Base-by-base conservation (phyloP, 35 echinoderm and acorn worm species). In the Heliocidaris erythrogramma region DNA sequence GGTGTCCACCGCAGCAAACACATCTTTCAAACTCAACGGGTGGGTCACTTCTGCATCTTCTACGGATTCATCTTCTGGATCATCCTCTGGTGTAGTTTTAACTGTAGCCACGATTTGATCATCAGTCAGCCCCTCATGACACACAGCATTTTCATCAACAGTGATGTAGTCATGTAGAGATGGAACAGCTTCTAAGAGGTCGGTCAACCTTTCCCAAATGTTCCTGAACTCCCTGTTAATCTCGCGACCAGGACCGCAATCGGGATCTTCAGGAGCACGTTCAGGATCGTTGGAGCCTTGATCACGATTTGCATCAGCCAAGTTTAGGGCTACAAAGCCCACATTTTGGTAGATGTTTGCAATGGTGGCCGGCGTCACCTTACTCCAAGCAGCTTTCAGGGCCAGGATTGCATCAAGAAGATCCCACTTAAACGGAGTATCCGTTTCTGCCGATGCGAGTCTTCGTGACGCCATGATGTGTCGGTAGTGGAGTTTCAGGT, bases 391-490 rank as follows among this genome's bases (percentile, higher is more conserved):
- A 92, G 48, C 65, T 32, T 95, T 95, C 9, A 95, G n/a, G 8
- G 94, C 88, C 7, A 92, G 32, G 32, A 95, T 56, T 91, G 94
- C 94, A 61, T 95, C 94, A 18, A 95, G 49, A 29, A 95, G 69
- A 29, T 92, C 47, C 94, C 94, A 95, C 65, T 95, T 60, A 47
- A 95, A 95, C 27, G 56, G 52, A 14, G 14, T 24, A 49, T 95
- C 48, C 24, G 13, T 49, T 61, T 91, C 86, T 4, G 52, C 88
- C 17, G 85, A 85, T 9, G 35, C 86, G 10, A 95, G 69, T 13
- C 94, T 16, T 2, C 89, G 86, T 8, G 88, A 49, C 21, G 94
- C 87, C 12, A 95, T n/a, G 31, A 60, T 95, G 86, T 91, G 49
- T 21, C 95, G 95, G 48, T 96, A 93, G 47, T 96, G 90, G 27